phyloP scores from a whole-genome alignment of 2,113 vertebrate genomes.

The Formicarius rufipectus region DNA sequence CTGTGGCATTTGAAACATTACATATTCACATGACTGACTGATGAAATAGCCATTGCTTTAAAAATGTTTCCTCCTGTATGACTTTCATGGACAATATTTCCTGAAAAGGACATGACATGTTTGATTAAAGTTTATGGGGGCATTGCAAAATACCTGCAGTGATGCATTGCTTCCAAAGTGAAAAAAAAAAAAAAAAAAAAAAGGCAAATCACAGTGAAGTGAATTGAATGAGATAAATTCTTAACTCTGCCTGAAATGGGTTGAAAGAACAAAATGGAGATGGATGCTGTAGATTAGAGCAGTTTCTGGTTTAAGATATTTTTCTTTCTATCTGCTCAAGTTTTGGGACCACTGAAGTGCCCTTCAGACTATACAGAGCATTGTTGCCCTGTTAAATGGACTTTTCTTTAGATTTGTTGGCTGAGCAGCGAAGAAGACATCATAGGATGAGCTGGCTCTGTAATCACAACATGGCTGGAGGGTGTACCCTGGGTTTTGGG shows the following conservation, averaged over 20 bases:
- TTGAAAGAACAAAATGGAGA: not conserved
- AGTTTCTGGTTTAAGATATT: not conserved
- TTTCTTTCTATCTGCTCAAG: not conserved
- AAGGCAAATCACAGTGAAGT: not conserved
- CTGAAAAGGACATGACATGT: not conserved
- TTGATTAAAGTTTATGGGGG: not conserved
- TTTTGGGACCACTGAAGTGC: not conserved
- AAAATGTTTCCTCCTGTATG: not conserved
- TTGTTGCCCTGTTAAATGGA: not conserved
- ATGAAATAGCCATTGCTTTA: not conserved
- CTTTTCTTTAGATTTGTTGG: not conserved
- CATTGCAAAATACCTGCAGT: not conserved
- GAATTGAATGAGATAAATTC: not conserved
- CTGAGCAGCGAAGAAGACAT: not conserved
- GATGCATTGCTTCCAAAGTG: not conserved
- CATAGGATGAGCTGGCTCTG: not conserved
- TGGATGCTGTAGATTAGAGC: not conserved
- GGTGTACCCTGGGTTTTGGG: not conserved
- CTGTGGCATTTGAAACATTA: not conserved
- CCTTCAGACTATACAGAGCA: not conserved
- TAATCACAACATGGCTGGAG: not conserved
- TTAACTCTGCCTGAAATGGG: not conserved
- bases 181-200: not conserved
- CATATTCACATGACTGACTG: not conserved
- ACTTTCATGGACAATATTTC: not conserved